These are phyloP conservation scores for Drosophila kanapiae DNA, from an alignment of 1,140 invertebrate genomes.

Conservation along the genomic window DNA sequence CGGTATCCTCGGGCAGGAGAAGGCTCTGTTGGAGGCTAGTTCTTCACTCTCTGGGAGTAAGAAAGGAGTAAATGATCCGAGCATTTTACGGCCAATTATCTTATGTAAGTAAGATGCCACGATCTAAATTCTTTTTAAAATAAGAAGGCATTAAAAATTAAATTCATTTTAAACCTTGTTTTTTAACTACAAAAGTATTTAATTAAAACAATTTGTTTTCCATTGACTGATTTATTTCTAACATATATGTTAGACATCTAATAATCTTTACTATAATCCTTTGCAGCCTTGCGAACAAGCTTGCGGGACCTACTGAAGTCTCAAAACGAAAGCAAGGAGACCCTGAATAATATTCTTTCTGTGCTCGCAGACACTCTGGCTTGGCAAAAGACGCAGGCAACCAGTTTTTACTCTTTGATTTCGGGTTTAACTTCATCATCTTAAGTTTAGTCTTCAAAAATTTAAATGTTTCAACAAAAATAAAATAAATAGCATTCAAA, in stretches of 20 bases:
- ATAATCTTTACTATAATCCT: neutral
- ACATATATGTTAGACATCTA: neutral
- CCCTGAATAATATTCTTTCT: neutral
- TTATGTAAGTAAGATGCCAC: conserved; percentile 57
- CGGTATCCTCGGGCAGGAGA: conserved; percentile 86
- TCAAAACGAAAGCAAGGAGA: neutral
- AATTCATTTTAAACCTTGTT: too few species aligned
- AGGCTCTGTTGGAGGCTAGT: conserved; percentile 78
- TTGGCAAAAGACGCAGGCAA: neutral
- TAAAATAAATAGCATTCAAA: too few species aligned
- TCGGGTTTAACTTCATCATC: neutral
- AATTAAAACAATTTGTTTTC: conserved; percentile 17
- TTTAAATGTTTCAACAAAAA: neutral
- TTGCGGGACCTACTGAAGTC: neutral
- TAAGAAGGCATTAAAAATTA: too few species aligned
- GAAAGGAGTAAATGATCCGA: conserved; percentile 73
- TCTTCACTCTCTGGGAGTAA: conserved; percentile 65
- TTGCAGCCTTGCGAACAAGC: neutral
- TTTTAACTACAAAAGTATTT: too few species aligned
- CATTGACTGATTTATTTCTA: too few species aligned
- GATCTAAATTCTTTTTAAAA: neutral
- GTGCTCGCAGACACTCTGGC: neutral
- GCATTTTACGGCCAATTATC: conserved; percentile 69
- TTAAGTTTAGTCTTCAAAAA: neutral
- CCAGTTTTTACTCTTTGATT: neutral